Percentiles rank a stretch among this genome's conserved stretches.
Conservation (phyloP, 2,888 invertebrate species). For the Orthosia gothica region DNA sequence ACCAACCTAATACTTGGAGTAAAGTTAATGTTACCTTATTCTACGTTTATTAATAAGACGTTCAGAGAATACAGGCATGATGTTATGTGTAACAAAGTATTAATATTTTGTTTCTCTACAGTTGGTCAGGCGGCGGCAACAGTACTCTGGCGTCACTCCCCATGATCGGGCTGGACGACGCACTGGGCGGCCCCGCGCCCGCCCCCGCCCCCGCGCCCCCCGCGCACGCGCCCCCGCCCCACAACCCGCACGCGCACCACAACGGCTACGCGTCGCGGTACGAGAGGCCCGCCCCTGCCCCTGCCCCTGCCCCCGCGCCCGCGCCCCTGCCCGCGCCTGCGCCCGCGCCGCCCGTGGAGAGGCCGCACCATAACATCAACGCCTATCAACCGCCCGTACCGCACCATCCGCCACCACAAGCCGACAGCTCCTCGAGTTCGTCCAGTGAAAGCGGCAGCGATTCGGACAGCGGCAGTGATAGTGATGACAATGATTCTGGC, state of each 20-base stretch:
- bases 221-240: background rate
- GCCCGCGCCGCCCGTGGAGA: slow-evolving; percentile 7
- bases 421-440: slow-evolving; percentile 88
- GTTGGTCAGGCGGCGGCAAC: slow-evolving; percentile 93
- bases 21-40: too few species aligned
- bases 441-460: slow-evolving; percentile 88
- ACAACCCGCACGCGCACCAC: slow-evolving; percentile 7
- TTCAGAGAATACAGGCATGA: too few species aligned
- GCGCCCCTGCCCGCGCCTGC: slow-evolving; percentile 8
- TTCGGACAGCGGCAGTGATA: slow-evolving; percentile 86
- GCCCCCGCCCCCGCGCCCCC: slow-evolving; percentile 21
- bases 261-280: slow-evolving; percentile 30
- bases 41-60: too few species aligned
- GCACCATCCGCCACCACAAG: slow-evolving; percentile 73
- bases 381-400: slow-evolving; percentile 44
- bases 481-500: slow-evolving; percentile 80
- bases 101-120: slow-evolving; percentile 67
- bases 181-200: slow-evolving; percentile 71
- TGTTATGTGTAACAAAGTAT: too few species aligned
- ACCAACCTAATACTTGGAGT: too few species aligned
- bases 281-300: slow-evolving; percentile 8
- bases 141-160: slow-evolving; percentile 95
- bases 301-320: slow-evolving; percentile 25
- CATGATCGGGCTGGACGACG: slow-evolving; percentile 94
- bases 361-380: slow-evolving; percentile 8